Base-by-base conservation (phyloP, 2,113 vertebrate species). In the Poeciliopsis prolifica region DNA sequence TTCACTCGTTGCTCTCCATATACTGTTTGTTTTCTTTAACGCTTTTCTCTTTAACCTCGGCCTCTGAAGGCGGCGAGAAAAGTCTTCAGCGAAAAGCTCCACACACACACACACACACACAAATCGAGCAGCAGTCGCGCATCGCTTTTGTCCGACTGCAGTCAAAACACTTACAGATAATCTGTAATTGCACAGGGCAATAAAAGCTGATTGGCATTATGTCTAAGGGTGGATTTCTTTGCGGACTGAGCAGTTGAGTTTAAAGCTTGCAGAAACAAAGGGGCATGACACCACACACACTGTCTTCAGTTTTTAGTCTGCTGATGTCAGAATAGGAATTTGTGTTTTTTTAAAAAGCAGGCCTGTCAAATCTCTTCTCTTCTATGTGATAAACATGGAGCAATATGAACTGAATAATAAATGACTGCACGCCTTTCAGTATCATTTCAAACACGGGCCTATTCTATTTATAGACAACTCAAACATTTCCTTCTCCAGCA, bases 381-480 rank as follows among this genome's bases (percentile, higher is more conserved):
- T 84, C 77, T 72, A 51, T 67, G 64, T 71, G 77, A 85, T 83
- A 84, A 81, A 84, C 77, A 83, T 15, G 68, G 26, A 84, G 80
- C 81, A 80, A 82, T 83, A 80, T 78, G 80, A 86, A 68, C 79
- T 91, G 84, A 89, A 91, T 88, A 86, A 91, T 90, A 85, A 88
- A 90, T 87, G 82, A 84, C 79, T 75, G 77, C 72, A 68, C 72
- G 85, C 81, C 86, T 87, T 79, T 88, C 77, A 81, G 78, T 85
- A 89, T 83, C 69, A 82, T 86, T 90, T 85, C 77, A 82, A 85
- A 83, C 78, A 51, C 68, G 17, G 78, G 71, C 33, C 61, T 77
- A 58, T 58, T 80, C 87, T 90, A 92, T 89, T 91, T 90, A 88
- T 92, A 89, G 87, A 58, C 76, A 19, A 8, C 62, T 81, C 73